Conservation (phyloP, 2,888 invertebrate genomes). For the Sphecodes monilicornis region DNA sequence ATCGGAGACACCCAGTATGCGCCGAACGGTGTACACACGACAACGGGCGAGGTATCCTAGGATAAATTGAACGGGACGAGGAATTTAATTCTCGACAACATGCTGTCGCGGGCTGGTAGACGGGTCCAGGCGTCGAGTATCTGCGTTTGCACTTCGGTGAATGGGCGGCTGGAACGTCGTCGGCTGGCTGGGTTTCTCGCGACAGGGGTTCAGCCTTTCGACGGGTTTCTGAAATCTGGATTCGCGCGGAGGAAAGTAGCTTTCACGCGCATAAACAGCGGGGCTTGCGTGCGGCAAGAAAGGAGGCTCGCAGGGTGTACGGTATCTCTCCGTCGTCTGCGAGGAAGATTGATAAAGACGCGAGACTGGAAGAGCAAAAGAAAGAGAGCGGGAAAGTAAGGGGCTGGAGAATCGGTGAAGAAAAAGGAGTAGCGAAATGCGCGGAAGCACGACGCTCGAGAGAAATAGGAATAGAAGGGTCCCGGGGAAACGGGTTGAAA, state of each 20-base stretch:
- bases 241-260: slow-evolving; percentile 49
- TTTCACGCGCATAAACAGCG: slow-evolving; percentile 63
- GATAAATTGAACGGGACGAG: slow-evolving; percentile 2
- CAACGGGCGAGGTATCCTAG: background rate
- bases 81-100: slow-evolving; percentile 30
- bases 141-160: slow-evolving; percentile 14
- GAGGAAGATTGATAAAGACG: slow-evolving; percentile 46
- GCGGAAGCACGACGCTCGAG: background rate
- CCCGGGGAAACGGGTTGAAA: slow-evolving; percentile 22
- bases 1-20: background rate
- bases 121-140: background rate
- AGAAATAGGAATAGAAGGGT: slow-evolving; percentile 37
- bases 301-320: background rate
- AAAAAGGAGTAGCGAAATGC: background rate
- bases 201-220: background rate
- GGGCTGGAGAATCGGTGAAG: background rate
- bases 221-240: slow-evolving; percentile 43
- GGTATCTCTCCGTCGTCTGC: background rate
- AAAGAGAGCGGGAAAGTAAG: slow-evolving; percentile 12
- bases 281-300: slow-evolving; percentile 43
- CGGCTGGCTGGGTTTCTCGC: background rate
- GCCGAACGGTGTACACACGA: background rate
- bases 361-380: slow-evolving; percentile 24
- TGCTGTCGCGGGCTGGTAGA: background rate
- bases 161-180: background rate